Evolutionary conservation across 1,140 invertebrate genomes (phyloP).

Genomic region (Drosophila orena): DNA sequence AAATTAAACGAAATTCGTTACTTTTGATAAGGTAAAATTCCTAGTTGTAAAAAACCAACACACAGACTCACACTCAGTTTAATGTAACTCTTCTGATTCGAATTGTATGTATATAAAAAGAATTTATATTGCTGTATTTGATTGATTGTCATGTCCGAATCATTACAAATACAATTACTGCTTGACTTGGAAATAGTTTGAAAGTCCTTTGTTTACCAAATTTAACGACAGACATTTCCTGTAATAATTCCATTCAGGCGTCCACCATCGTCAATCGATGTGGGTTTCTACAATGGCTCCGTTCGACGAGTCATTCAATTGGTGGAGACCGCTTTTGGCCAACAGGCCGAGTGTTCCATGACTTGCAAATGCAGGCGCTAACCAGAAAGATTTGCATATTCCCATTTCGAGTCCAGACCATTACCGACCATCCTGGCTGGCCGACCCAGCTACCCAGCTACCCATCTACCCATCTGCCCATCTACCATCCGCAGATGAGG

Average conservation of each 20-base stretch:
- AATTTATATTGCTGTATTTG: too few relatives aligned
- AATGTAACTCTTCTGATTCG: too few relatives aligned
- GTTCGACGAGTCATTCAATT: conserved; percentile 27
- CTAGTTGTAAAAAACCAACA: not conserved
- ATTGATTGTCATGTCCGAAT: too few relatives aligned
- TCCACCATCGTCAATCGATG: conserved; percentile 1
- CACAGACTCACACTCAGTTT: too few relatives aligned
- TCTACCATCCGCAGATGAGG: conserved; percentile 8
- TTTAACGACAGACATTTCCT: conserved; percentile 1
- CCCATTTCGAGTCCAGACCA: conserved; percentile 44
- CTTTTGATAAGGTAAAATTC: not conserved
- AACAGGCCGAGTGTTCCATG: conserved; percentile 20
- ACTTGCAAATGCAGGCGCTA: conserved; percentile 58
- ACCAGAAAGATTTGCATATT: conserved; percentile 59
- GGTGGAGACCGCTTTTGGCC: conserved; percentile 11
- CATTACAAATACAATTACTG: too few relatives aligned
- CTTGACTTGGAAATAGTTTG: not conserved
- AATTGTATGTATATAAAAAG: too few relatives aligned
- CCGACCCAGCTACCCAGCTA: too few relatives aligned
- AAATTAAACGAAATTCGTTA: not conserved
- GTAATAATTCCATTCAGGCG: conserved; percentile 4
- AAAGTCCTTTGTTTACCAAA: not conserved
- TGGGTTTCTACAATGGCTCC: conserved; percentile 1
- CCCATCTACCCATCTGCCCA: not conserved
- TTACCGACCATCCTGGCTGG: conserved; percentile 3